Percentiles rank a stretch among this genome's conserved stretches.
Evolutionary conservation across 2,797 vertebrate species (phyloP).

Genomic region (Lepidocolaptes lacrymiger): DNA sequence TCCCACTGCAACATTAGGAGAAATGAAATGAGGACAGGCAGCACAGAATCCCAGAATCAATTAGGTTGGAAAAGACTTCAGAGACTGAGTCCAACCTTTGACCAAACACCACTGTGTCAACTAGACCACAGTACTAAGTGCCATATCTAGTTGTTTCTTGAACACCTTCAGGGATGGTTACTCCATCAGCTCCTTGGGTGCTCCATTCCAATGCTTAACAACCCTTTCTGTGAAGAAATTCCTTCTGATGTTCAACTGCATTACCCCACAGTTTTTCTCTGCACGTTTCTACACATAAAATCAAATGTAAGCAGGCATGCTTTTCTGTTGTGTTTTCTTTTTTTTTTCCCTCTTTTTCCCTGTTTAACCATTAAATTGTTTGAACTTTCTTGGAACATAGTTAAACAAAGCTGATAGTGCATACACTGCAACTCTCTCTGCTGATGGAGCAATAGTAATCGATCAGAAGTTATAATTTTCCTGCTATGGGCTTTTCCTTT

Average conservation of each 20-base stretch:
- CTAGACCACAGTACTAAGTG: neutral
- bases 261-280: neutral
- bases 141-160: neutral
- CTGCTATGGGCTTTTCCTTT: neutral
- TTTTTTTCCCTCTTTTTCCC: neutral
- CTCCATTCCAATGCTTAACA: neutral
- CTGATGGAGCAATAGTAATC: constrained; percentile 39
- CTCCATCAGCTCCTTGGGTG: neutral
- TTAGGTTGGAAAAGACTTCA: neutral
- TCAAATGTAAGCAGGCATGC: neutral
- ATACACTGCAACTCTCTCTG: neutral
- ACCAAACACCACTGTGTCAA: neutral
- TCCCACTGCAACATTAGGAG: neutral
- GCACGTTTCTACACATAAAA: neutral
- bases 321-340: neutral
- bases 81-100: neutral
- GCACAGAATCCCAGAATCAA: neutral
- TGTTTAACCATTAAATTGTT: constrained; percentile 60
- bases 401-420: constrained; percentile 45
- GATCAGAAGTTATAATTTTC: constrained; percentile 11
- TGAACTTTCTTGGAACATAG: constrained; percentile 21
- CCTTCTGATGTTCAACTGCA: neutral
- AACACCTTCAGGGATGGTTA: neutral
- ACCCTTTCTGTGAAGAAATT: neutral
- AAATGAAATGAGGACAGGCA: neutral